Percentiles rank a stretch among this genome's conserved stretches.
Conservation (phyloP, 2,113 vertebrate genomes). For the Nannospalax galili region DNA sequence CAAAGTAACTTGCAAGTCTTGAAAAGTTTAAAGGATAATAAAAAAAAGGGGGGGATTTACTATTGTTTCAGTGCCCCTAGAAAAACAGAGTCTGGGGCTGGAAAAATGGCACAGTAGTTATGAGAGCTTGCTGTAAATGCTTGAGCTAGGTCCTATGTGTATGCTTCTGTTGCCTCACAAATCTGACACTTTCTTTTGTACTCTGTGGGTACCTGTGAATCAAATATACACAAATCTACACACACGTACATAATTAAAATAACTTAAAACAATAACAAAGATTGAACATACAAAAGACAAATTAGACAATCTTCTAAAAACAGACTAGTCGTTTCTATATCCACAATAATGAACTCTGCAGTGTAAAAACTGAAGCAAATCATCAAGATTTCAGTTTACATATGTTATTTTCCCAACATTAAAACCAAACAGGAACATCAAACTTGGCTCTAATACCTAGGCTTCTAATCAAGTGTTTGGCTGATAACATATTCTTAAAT, state of each 20-base stretch:
- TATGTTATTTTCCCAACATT: neutral
- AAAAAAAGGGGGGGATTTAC: neutral
- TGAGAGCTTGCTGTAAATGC: neutral
- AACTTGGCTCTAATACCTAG: neutral
- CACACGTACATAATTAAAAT: neutral
- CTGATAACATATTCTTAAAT: neutral
- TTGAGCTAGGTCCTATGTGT: too few relatives aligned
- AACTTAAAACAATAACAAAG: neutral
- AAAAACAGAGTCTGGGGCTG: neutral
- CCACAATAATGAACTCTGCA: neutral
- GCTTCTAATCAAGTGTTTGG: neutral
- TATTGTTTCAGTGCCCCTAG: neutral
- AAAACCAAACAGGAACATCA: neutral
- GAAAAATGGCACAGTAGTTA: too few relatives aligned
- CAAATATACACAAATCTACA: too few relatives aligned
- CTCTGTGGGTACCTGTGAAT: neutral
- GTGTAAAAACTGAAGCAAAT: neutral
- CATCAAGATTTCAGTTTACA: neutral
- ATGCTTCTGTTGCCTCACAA: too few relatives aligned
- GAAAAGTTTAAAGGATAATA: neutral
- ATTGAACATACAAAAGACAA: neutral
- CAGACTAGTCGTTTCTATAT: neutral
- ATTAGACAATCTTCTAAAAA: neutral
- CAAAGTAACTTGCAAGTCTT: neutral
- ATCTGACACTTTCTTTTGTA: neutral